Evolutionary conservation across 2,113 vertebrate species (phyloP), one percentile per base, ranked within the genome.

Genomic region (Forbesichthys agassizii): DNA sequence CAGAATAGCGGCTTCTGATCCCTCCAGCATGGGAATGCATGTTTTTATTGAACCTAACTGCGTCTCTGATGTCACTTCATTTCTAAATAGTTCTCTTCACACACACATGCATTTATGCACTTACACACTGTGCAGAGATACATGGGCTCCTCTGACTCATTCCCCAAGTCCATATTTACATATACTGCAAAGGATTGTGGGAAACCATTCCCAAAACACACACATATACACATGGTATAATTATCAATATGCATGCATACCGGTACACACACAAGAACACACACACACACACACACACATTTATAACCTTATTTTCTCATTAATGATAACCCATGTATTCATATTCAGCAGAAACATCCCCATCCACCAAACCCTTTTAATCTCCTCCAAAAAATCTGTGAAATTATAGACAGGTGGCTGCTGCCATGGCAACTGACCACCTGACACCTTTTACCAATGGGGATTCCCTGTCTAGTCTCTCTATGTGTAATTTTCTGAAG

Each of bases 111-210:
- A 47, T 36, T 10, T 13, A 58, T 20, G 33, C 33, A 61, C 57
- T 33, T 42, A 13, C 48, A 47, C 11, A 65, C 12, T 20, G 33
- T 11, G 53, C 60, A 7, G 1, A 68, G 7, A 33, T 42, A 57
- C 20, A 64, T 53, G 64, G 75, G 74, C 47, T 47, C 65, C 71
- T 82, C 55, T 78, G 84, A 87, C 83, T 87, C 78, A 89, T 83
- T 75, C 78, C 68, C 75, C 42, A 66, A 70, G 27, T 27, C 27
- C 27, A 27, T 80, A 68, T 68, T 67, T 72, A 67, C 79, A 68
- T 58, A 59, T 66, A 61, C 68, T 64, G 52, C 63, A 74, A 68
- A 80, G 68, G 47, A 67, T 70, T 73, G 62, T 77, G 14, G 61
- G 57, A 62, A n/a, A 20, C 20, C 61, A 36, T 52, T 64, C 54